Base-by-base conservation (phyloP, 1,140 invertebrate genomes). In the Trichogramma pretiosum region DNA sequence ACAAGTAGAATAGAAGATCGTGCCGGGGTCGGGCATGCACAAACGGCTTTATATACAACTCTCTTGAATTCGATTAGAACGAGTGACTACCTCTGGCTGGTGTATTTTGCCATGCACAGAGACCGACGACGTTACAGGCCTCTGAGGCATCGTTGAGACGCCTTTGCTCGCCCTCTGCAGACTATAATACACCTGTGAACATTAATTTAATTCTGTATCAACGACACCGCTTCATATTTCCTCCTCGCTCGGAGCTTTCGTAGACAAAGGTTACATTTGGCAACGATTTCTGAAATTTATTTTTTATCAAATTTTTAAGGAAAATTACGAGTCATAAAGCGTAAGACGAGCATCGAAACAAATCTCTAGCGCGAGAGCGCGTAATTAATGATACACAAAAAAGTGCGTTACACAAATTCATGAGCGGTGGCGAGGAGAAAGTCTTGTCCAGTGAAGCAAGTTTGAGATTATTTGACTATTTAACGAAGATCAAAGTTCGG, bases 1-100 rank as follows among this genome's bases (percentile, higher is more conserved):
- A n/a, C n/a, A n/a, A n/a, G n/a, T n/a, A n/a, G n/a, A n/a, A n/a
- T n/a, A n/a, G n/a, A n/a, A n/a, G n/a, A n/a, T n/a, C n/a, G n/a
- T n/a, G n/a, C n/a, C n/a, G n/a, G n/a, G n/a, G n/a, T n/a, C n/a
- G n/a, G n/a, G n/a, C n/a, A n/a, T n/a, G n/a, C n/a, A n/a, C n/a
- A n/a, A n/a, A n/a, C n/a, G n/a, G 26, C 11, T 57, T 82, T 85
- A 87, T 83, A 88, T 88, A 82, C 84, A 88, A 74, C 84, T 87
- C 74, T 88, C 84, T 68, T 88, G 85, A 69, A 87, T 85, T 56
- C 83, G 77, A 73, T 86, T 85, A 35, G 84, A 85, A 37, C 84
- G 84, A 53, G 85, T 87, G 49, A 88, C 83, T 41, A 87, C 82
- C 70, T 87, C 85, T 32, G 83, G 84, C 50, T 80, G 77, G 54